A percentile compares a stretch with the other conserved stretches of the same genome.
phyloP scores from a whole-genome alignment of 2,113 vertebrate species.

The Scomber japonicus region DNA sequence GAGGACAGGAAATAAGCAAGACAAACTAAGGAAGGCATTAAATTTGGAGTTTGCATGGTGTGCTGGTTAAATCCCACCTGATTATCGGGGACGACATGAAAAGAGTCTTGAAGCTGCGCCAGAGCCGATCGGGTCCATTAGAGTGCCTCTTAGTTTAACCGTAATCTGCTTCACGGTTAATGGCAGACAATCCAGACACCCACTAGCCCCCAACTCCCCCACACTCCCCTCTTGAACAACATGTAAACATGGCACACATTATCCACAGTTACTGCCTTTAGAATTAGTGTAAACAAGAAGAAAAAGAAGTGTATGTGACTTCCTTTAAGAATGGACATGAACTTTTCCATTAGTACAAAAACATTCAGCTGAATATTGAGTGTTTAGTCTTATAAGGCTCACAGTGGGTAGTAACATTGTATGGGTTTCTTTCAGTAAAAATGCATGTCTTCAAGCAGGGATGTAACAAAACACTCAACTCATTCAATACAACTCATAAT shows the following conservation, averaged over 20 bases:
- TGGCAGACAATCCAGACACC: not conserved
- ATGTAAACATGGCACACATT: not conserved
- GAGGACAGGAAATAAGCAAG: not conserved
- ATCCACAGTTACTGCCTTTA: not conserved
- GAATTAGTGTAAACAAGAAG: too few relatives aligned
- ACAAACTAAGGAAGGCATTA: not conserved
- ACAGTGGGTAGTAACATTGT: not conserved
- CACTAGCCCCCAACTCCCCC: not conserved
- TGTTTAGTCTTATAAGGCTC: too few relatives aligned
- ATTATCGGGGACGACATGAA: constrained; percentile 21
- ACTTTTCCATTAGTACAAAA: too few relatives aligned
- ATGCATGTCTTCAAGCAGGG: too few relatives aligned
- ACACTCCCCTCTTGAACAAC: not conserved
- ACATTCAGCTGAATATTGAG: too few relatives aligned
- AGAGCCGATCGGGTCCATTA: not conserved
- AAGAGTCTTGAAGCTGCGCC: not conserved
- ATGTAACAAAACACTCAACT: too few relatives aligned
- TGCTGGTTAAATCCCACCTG: constrained; percentile 39
- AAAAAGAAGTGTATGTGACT: not conserved
- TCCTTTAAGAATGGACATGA: not conserved
- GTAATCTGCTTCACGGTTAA: constrained; percentile 41
- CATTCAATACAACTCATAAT: too few relatives aligned
- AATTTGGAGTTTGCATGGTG: not conserved
- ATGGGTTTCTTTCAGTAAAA: too few relatives aligned
- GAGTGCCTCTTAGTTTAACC: constrained; percentile 28